Evolutionary conservation across 2,797 vertebrate species (phyloP).

Genomic region (Psittacula derbiana): DNA sequence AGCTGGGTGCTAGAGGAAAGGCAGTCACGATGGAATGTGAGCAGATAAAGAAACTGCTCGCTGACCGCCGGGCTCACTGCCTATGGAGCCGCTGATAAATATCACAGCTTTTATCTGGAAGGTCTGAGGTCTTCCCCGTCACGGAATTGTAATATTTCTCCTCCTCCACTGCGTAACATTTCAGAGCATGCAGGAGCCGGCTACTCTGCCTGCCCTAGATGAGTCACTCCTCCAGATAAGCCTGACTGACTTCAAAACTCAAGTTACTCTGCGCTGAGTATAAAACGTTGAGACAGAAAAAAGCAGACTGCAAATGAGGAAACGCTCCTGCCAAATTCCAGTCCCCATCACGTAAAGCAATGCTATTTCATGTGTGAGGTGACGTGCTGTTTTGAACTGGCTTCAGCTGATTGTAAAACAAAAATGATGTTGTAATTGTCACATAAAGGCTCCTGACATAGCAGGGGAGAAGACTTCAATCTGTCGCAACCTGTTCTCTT

Average conservation of each 20-base stretch:
- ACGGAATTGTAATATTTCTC: neutral
- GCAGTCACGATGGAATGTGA: neutral
- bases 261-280: neutral
- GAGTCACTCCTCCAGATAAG: slow-evolving; percentile 59
- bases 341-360: slow-evolving; percentile 24
- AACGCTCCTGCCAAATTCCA: slow-evolving; percentile 52
- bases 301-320: slow-evolving; percentile 53
- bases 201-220: slow-evolving; percentile 48
- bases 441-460: slow-evolving; percentile 64
- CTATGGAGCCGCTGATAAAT: rapidly evolving
- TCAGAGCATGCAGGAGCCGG: slow-evolving; percentile 3
- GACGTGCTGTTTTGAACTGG: slow-evolving; percentile 61
- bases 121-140: neutral
- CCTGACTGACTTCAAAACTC: slow-evolving; percentile 25
- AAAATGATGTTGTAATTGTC: slow-evolving; percentile 68
- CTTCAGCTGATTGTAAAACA: slow-evolving; percentile 65
- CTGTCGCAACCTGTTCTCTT: slow-evolving; percentile 62
- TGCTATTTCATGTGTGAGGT: slow-evolving; percentile 57
- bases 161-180: slow-evolving; percentile 6
- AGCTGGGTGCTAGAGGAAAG: neutral
- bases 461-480: slow-evolving; percentile 54
- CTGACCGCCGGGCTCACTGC: neutral
- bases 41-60: neutral
- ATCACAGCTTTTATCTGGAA: slow-evolving; percentile 9
- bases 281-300: slow-evolving; percentile 32